Evolutionary conservation across 2,888 invertebrate species (phyloP).

Genomic region (Polydrusus cervinus): DNA sequence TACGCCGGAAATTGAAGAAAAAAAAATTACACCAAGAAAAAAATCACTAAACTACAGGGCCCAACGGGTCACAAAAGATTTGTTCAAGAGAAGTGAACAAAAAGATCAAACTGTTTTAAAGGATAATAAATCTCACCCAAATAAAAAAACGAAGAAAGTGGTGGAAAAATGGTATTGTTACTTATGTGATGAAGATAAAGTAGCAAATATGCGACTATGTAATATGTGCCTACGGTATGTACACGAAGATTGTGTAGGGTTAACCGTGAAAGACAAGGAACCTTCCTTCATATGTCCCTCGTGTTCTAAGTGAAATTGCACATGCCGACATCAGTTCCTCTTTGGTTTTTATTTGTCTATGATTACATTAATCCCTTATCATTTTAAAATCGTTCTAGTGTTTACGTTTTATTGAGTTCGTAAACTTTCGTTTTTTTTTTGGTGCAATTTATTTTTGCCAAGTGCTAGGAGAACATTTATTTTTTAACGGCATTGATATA

Average conservation of each 20-base stretch:
- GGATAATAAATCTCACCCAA: neutral
- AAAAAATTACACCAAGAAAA: slow-evolving; percentile 7
- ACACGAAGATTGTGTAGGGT: slow-evolving; percentile 11
- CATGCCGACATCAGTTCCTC: too few species aligned
- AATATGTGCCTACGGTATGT: slow-evolving; percentile 6
- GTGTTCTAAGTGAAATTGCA: neutral
- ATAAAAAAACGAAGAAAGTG: neutral
- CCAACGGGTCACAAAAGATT: neutral
- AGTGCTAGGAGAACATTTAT: too few species aligned
- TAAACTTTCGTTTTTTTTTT: too few species aligned
- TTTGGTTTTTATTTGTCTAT: too few species aligned
- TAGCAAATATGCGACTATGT: slow-evolving; percentile 4
- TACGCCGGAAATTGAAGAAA: slow-evolving; percentile 5
- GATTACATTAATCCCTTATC: too few species aligned
- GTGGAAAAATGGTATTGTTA: slow-evolving; percentile 12
- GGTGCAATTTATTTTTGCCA: too few species aligned
- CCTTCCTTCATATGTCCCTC: slow-evolving; percentile 1
- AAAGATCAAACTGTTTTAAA: neutral
- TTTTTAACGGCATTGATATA: too few species aligned
- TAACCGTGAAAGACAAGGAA: neutral
- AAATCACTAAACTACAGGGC: slow-evolving; percentile 10
- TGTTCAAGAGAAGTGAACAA: neutral
- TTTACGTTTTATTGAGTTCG: too few species aligned
- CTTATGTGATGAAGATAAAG: slow-evolving; percentile 12
- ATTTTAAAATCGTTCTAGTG: too few species aligned